These are phyloP conservation scores for Nicator chloris DNA, from an alignment of 2,113 vertebrate species.

Conservation along the genomic window DNA sequence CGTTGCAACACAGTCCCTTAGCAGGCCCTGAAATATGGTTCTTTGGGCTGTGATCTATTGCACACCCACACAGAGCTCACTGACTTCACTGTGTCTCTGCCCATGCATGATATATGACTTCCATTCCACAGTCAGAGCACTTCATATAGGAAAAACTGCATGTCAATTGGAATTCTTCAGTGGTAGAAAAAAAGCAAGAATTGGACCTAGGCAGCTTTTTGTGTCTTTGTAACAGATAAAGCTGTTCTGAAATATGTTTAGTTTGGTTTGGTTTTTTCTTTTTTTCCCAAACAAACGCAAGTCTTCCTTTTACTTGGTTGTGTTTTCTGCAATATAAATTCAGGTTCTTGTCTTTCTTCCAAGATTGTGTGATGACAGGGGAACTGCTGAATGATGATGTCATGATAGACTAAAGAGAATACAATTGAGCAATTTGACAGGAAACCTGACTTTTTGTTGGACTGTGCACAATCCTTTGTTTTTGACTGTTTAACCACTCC, in stretches of 20 bases:
- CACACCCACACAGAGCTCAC: not conserved
- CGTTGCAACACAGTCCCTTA: not conserved
- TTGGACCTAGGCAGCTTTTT: not conserved
- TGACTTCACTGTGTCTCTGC: not conserved
- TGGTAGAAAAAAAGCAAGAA: not conserved
- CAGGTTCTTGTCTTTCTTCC: not conserved
- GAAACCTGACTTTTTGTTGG: slow-evolving; percentile 40
- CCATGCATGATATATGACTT: not conserved
- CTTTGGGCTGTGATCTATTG: not conserved
- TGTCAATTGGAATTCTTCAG: not conserved
- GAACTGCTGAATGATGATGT: slow-evolving; percentile 23
- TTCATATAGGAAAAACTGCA: not conserved
- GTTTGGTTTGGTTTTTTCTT: not conserved
- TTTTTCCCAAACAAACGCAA: not conserved
- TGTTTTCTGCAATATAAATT: not conserved
- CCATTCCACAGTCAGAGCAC: not conserved
- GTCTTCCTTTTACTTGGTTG: not conserved
- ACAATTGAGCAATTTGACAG: slow-evolving; percentile 58
- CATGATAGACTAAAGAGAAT: slow-evolving; percentile 38
- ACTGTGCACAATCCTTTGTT: not conserved
- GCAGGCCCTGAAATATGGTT: not conserved
- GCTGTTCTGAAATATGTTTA: not conserved
- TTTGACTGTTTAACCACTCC: not conserved
- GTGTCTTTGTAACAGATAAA: not conserved
- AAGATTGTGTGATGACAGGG: slow-evolving; percentile 24